phyloP scores from a whole-genome alignment of 2,113 vertebrate genomes.

The Gallinago media region DNA sequence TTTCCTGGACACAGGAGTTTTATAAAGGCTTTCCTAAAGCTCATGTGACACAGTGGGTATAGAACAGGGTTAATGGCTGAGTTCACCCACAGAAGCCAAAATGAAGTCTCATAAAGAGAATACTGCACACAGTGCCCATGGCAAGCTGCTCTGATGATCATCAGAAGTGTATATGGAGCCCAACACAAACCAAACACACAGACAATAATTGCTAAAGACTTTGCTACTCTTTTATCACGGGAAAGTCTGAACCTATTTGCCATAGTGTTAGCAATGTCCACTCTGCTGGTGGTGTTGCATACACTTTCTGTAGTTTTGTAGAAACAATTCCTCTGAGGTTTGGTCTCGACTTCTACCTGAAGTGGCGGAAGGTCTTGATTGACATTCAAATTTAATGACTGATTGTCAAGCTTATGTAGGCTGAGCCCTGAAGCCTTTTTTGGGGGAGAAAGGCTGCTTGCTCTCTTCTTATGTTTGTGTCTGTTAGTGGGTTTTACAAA shows the following conservation, averaged over 20 bases:
- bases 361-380: conserved; percentile 63
- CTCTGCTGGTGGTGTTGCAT: neutral
- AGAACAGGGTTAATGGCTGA: conserved; percentile 81
- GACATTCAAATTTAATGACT: neutral
- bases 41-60: conserved; percentile 78
- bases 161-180: conserved; percentile 79
- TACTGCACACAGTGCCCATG: conserved; percentile 73
- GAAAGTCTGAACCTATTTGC: conserved; percentile 74
- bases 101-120: conserved; percentile 79
- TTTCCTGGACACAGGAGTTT: conserved; percentile 78
- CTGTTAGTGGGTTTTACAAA: conserved; percentile 65
- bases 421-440: neutral
- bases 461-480: neutral
- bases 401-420: conserved; percentile 3
- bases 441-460: neutral
- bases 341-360: conserved; percentile 46
- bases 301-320: conserved; percentile 25
- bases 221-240: conserved; percentile 78
- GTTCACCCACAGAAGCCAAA: conserved; percentile 83
- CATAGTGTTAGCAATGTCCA: conserved; percentile 29
- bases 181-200: conserved; percentile 81
- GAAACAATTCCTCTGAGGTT: neutral
- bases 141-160: conserved; percentile 81
- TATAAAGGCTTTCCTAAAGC: conserved; percentile 79
- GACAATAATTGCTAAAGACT: conserved; percentile 78